Conservation (phyloP, 2,797 vertebrate genomes). For the Morelia viridis region DNA sequence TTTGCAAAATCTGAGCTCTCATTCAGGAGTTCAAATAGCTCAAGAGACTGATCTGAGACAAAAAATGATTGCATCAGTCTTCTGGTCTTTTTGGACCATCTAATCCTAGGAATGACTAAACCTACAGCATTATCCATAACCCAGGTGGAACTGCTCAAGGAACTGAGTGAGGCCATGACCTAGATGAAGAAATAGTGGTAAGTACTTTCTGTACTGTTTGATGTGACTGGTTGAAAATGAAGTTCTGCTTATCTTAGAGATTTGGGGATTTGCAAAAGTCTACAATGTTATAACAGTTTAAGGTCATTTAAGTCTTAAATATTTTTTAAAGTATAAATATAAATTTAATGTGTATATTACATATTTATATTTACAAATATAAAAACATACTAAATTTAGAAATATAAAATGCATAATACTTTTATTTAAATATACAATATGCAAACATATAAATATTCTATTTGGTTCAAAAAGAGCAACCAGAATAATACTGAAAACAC, state of each 20-base stretch:
- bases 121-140: not conserved
- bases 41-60: not conserved
- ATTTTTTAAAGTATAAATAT: no score
- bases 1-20: not conserved
- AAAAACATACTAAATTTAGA: not conserved
- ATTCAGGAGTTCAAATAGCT: not conserved
- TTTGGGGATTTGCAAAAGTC: not conserved
- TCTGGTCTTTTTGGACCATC: not conserved
- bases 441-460: no score
- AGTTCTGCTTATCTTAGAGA: not conserved
- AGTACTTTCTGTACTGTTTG: conserved; percentile 17
- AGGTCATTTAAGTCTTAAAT: no score
- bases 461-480: no score
- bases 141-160: not conserved
- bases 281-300: not conserved
- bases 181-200: not conserved
- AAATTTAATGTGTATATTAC: not conserved
- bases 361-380: not conserved
- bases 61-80: not conserved
- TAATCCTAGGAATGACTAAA: not conserved
- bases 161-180: not conserved
- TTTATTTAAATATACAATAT: not conserved
- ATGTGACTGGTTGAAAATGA: conserved; percentile 21
- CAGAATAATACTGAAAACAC: no score
- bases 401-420: not conserved